Evolutionary conservation across 2,797 vertebrate genomes (phyloP).

Genomic region (Peromyscus melanophrys): DNA sequence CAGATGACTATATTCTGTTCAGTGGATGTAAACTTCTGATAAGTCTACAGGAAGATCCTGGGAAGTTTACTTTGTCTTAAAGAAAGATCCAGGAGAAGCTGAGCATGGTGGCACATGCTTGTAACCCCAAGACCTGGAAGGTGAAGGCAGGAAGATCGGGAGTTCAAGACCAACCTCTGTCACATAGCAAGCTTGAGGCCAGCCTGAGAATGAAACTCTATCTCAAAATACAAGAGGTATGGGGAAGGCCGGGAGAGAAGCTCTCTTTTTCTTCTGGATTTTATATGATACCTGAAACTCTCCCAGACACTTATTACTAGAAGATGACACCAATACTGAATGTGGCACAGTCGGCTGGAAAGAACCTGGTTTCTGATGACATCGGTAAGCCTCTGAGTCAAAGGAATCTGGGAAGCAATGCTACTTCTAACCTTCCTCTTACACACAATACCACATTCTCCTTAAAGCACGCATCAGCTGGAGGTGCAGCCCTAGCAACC

Average conservation of each 20-base stretch:
- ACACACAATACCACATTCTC: background rate
- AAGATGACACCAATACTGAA: background rate
- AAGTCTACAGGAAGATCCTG: background rate
- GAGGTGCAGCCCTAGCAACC: background rate
- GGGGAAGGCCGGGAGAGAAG: background rate
- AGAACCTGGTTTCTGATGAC: conserved; percentile 4
- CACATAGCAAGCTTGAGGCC: background rate
- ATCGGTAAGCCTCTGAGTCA: background rate
- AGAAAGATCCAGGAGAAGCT: background rate
- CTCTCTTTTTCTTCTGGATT: background rate
- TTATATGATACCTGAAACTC: conserved; percentile 3
- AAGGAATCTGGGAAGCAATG: background rate
- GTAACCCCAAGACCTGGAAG: background rate
- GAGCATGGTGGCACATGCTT: background rate
- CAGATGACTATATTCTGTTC: background rate
- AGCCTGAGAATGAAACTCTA: background rate
- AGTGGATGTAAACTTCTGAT: background rate
- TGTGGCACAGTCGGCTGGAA: background rate
- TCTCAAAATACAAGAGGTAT: background rate
- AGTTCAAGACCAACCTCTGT: background rate
- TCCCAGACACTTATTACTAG: background rate
- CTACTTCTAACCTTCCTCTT: conserved; percentile 6
- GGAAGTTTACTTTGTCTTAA: conserved; percentile 23
- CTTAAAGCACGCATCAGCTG: background rate
- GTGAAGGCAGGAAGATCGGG: background rate